phyloP scores from a whole-genome alignment of 2,888 invertebrate genomes.

The Tubiluchus corallicola region DNA sequence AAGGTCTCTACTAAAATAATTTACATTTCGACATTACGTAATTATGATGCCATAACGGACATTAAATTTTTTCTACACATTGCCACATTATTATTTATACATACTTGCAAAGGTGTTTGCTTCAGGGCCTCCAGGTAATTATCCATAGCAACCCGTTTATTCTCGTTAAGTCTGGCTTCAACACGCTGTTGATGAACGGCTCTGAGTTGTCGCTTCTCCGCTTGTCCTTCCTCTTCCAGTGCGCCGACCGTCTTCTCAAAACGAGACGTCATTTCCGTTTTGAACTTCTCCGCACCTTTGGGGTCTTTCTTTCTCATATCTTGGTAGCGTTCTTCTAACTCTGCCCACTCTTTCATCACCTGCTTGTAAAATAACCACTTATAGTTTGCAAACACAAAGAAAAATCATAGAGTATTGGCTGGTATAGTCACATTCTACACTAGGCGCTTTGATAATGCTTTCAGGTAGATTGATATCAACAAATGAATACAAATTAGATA shows the following conservation, averaged over 20 bases:
- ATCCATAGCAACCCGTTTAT: slow-evolving; percentile 82
- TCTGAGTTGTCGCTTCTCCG: slow-evolving; percentile 84
- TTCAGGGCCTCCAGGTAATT: slow-evolving; percentile 79
- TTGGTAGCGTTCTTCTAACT: slow-evolving; percentile 85
- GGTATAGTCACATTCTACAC: no score
- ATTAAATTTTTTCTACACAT: no score
- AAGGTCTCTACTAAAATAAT: no score
- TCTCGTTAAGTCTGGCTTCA: slow-evolving; percentile 73
- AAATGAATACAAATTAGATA: no score
- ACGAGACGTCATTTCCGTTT: slow-evolving; percentile 46
- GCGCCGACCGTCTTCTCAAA: slow-evolving; percentile 88
- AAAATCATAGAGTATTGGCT: no score
- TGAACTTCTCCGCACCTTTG: slow-evolving; percentile 79
- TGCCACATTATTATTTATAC: no score
- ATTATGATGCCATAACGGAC: no score
- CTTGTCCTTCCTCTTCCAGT: slow-evolving; percentile 85
- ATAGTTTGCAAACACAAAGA: no score
- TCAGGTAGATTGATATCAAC: no score
- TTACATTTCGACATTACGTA: no score
- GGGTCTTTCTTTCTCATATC: slow-evolving; percentile 83
- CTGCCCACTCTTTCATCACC: slow-evolving; percentile 99
- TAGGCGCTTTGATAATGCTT: no score
- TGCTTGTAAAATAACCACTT: no score
- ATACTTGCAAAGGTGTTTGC: slow-evolving; percentile 68
- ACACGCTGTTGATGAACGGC: slow-evolving; percentile 94